Conservation (phyloP, 2,888 invertebrate species). For the Drosophila hamatofila region DNA sequence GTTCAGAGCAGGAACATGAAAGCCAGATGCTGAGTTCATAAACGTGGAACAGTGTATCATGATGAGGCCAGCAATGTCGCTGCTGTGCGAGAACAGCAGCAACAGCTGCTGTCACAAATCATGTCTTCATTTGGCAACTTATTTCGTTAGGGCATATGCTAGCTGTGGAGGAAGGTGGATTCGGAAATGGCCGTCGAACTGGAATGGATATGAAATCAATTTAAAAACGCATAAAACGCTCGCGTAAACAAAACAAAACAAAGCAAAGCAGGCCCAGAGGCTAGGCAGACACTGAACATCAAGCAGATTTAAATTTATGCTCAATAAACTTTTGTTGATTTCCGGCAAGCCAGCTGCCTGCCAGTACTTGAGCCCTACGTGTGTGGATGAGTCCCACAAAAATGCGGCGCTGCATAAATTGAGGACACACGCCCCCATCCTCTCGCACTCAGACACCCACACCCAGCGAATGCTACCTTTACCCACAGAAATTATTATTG, state of each 20-base stretch:
- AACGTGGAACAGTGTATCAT: slow-evolving; percentile 11
- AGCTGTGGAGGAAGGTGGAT: slow-evolving; percentile 1
- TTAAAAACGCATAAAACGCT: slow-evolving; percentile 77
- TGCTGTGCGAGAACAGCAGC: slow-evolving; percentile 18
- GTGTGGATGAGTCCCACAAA: slow-evolving; percentile 52
- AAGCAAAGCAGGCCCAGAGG: slow-evolving; percentile 16
- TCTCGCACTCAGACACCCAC: not conserved
- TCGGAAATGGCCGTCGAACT: slow-evolving; percentile 42
- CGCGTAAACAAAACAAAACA: slow-evolving; percentile 59
- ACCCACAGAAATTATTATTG: slow-evolving; percentile 61
- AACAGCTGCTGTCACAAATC: slow-evolving; percentile 58
- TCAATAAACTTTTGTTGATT: slow-evolving; percentile 81
- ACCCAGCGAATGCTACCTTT: slow-evolving; percentile 51
- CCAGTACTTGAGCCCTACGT: slow-evolving; percentile 17
- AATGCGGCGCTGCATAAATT: slow-evolving; percentile 76
- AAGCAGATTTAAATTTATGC: slow-evolving; percentile 80
- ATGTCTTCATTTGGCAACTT: slow-evolving; percentile 47
- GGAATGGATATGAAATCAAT: slow-evolving; percentile 72
- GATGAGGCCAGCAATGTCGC: slow-evolving; percentile 4
- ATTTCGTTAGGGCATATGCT: slow-evolving; percentile 10
- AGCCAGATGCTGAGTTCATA: slow-evolving; percentile 24
- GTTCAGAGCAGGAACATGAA: slow-evolving; percentile 12
- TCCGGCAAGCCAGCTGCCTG: slow-evolving; percentile 52
- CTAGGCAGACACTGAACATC: slow-evolving; percentile 46
- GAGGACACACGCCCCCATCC: slow-evolving; percentile 31